These are phyloP conservation scores for Nephrotoma appendiculata DNA, from an alignment of 2,888 invertebrate genomes.

Conservation along the genomic window DNA sequence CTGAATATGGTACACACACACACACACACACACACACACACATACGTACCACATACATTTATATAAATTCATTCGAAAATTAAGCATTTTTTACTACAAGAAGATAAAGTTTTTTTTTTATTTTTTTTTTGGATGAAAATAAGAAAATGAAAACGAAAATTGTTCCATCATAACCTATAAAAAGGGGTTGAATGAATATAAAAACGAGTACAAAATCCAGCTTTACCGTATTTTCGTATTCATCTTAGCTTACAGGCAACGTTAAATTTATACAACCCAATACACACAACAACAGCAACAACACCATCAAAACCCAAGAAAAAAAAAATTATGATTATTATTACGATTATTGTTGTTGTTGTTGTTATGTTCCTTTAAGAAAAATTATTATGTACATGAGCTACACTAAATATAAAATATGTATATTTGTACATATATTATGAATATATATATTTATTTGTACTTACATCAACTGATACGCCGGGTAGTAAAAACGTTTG, in stretches of 20 bases:
- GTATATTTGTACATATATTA: not conserved
- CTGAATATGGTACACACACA: not conserved
- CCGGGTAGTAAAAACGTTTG: conserved; percentile 67
- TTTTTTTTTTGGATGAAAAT: not conserved
- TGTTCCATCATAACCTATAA: not conserved
- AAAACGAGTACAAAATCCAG: not conserved
- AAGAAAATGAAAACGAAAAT: not conserved
- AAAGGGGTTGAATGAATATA: not conserved
- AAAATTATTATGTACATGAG: not conserved
- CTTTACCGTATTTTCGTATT: not conserved
- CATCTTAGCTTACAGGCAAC: not conserved
- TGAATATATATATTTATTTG: not conserved
- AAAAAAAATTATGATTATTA: not conserved
- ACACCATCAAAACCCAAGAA: not conserved
- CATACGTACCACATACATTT: not conserved
- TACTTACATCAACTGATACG: conserved; percentile 73
- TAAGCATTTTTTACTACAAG: not conserved
- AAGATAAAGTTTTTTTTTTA: not conserved
- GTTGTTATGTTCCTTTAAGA: not conserved
- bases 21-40: not conserved
- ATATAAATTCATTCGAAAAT: not conserved
- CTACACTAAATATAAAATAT: not conserved
- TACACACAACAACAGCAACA: not conserved
- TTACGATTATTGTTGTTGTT: not conserved
- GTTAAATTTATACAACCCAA: not conserved